Evolutionary conservation across 2,888 invertebrate species (phyloP).

Genomic region (Hedya salicella): DNA sequence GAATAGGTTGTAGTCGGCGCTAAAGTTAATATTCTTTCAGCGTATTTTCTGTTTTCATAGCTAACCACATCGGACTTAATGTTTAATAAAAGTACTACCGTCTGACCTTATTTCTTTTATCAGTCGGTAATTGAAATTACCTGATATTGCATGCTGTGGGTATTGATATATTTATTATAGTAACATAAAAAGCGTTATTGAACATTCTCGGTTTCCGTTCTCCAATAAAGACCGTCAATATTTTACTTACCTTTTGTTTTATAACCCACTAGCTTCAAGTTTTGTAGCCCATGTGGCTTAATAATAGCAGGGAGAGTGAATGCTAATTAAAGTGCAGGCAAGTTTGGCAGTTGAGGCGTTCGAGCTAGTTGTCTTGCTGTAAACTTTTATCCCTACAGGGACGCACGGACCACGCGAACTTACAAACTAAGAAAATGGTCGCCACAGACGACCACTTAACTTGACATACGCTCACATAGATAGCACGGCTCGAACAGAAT

Average conservation of each 20-base stretch:
- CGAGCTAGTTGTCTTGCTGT: conserved; percentile 51
- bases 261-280: conserved; percentile 4
- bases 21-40: conserved; percentile 71
- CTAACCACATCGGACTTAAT: conserved; percentile 55
- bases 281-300: conserved; percentile 53
- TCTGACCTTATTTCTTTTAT: conserved; percentile 11
- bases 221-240: background rate
- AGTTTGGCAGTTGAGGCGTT: conserved; percentile 62
- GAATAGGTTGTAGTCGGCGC: conserved; percentile 76
- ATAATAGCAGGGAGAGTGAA: conserved; percentile 56
- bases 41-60: conserved; percentile 66
- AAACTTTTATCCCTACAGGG: conserved; percentile 68
- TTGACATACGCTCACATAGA: conserved; percentile 52
- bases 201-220: background rate
- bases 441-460: conserved; percentile 51
- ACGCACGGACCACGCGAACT: conserved; percentile 50
- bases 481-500: conserved; percentile 46
- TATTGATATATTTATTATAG: background rate
- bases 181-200: too few species aligned
- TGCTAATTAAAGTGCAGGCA: conserved; percentile 73
- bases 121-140: conserved; percentile 16
- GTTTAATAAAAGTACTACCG: conserved; percentile 42
- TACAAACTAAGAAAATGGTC: conserved; percentile 58
- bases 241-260: background rate
- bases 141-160: conserved; percentile 20